phyloP scores from a whole-genome alignment of 2,797 vertebrate species.

The Chaetodon trifasciatus region DNA sequence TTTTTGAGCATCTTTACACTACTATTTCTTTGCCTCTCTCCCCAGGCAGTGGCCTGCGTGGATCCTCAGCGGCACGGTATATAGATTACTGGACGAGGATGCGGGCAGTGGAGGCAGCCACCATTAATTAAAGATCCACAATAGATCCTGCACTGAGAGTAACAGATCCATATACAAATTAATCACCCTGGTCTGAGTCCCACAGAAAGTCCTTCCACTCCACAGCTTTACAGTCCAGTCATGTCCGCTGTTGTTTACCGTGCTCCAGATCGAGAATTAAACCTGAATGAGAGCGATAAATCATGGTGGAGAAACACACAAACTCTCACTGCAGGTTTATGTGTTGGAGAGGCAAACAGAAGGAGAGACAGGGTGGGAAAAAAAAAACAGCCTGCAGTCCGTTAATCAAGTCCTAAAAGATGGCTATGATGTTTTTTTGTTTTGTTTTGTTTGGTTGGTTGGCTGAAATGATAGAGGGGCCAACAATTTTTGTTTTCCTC shows the following conservation, averaged over 20 bases:
- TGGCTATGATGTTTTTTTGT: conserved; percentile 62
- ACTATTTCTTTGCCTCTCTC: conserved; percentile 51
- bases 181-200: conserved; percentile 82
- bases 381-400: conserved; percentile 65
- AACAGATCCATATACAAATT: conserved; percentile 85
- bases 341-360: conserved; percentile 77
- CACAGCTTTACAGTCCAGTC: conserved; percentile 84
- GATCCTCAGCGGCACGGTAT: conserved; percentile 60
- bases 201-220: conserved; percentile 74
- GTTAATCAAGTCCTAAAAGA: conserved; percentile 84
- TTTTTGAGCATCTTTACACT: conserved; percentile 53
- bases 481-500: conserved; percentile 69
- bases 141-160: conserved; percentile 78
- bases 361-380: conserved; percentile 57
- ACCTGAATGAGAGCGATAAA: conserved; percentile 88
- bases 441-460: conserved; percentile 47
- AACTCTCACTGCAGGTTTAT: conserved; percentile 80
- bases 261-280: conserved; percentile 86
- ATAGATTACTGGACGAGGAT: conserved; percentile 79
- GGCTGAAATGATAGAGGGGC: conserved; percentile 78
- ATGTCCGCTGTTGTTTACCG: conserved; percentile 87
- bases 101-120: conserved; percentile 68
- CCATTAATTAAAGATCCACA: conserved; percentile 87
- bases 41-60: conserved; percentile 34
- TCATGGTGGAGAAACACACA: conserved; percentile 81